A percentile compares a stretch with the other conserved stretches of the same genome.
phyloP scores from a whole-genome alignment of 2,888 invertebrate genomes.

The Mylabris sibirica region DNA sequence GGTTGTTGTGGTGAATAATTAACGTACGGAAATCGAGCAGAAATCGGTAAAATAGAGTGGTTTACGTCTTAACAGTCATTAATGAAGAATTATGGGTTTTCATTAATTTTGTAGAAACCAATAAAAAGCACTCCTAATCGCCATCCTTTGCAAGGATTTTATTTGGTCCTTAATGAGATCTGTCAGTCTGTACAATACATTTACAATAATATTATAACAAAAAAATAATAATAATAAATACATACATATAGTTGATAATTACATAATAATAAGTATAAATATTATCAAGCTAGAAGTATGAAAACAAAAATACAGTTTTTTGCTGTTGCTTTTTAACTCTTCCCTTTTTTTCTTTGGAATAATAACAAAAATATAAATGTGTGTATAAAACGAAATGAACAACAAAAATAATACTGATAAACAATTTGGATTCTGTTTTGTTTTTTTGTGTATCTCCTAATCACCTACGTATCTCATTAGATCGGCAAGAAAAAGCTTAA shows the following conservation, averaged over 20 bases:
- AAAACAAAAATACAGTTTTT: neutral
- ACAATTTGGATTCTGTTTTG: constrained; percentile 19
- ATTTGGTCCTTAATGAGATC: constrained; percentile 27
- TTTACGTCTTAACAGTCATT: no score
- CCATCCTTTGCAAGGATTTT: constrained; percentile 18
- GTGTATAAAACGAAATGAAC: constrained; percentile 13
- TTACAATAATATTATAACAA: constrained; percentile 14
- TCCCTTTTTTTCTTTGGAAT: neutral
- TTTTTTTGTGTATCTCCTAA: neutral
- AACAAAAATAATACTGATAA: constrained; percentile 44
- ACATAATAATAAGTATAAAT: constrained; percentile 26
- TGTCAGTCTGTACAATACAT: constrained; percentile 21
- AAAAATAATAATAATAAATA: constrained; percentile 28
- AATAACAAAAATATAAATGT: constrained; percentile 19
- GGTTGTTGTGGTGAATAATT: no score
- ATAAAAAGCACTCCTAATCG: neutral
- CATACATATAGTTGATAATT: constrained; percentile 25
- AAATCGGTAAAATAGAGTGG: no score
- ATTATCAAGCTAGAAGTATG: constrained; percentile 25
- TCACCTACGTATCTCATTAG: no score
- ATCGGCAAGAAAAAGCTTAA: constrained; percentile 16
- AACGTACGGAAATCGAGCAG: no score
- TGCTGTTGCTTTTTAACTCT: neutral
- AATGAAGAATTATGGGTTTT: no score
- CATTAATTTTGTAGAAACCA: neutral